Base-by-base conservation (phyloP, 2,797 vertebrate species). In the Lacerta viridis region DNA sequence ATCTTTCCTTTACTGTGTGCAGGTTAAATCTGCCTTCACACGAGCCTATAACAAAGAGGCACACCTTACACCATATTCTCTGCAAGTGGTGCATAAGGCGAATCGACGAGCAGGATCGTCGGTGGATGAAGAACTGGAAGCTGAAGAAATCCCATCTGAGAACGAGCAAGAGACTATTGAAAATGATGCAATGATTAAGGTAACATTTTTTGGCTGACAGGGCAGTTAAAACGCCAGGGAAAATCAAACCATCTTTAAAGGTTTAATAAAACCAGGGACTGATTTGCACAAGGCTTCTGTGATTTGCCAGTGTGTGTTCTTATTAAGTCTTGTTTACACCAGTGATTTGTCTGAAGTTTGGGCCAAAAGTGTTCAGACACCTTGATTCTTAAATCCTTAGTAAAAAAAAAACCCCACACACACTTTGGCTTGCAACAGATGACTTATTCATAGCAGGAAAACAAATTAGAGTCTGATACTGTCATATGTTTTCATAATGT, bases 11-110 rank as follows among this genome's bases (percentile, higher is more conserved):
- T 69, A 8, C 43, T 20, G 46, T 20, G 6, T 18, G 6, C 94
- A 99, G 99, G 99, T 99, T 83, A 99, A 99, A 95, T 98, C 98
- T 6, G 98, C 99, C 13, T 99, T 99, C 90, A 99, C 99, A 0
- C 98, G 99, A 4, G 95, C 98, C 1, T 99, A 99, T 94, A 99
- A 99, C 96, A 99, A 96, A 93, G 98, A 99, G 91, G 93, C 93
- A 11, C 99, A 99, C 94, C 95, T 98, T 89, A 98, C 97, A 2
- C 99, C 99, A 0, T 99, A 99, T 91, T 97, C 98, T 1, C 97
- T 99, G 74, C 97, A 97, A 95, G 92, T 55, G 1, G 93, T 97
- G 55, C 99, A 98, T 95, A 96, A 96, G 36, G 94, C 97, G 0
- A 98, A 97, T 10, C 96, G 96, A 71, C 97, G 95, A 74, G 88